Evolutionary conservation across 2,888 invertebrate genomes (phyloP).

Genomic region (Cheilosia variabilis): DNA sequence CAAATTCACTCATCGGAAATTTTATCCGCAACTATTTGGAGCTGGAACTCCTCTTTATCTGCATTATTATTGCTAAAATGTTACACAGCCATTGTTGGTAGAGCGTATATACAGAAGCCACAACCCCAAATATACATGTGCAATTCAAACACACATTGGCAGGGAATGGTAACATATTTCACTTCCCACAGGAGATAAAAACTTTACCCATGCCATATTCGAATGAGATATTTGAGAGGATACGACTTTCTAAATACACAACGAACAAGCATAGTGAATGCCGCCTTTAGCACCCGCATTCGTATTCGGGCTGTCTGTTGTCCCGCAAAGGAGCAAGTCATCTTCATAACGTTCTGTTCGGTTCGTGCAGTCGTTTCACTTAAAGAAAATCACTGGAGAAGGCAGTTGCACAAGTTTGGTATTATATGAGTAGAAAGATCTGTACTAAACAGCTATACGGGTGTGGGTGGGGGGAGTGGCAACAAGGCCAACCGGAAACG

Average conservation of each 20-base stretch:
- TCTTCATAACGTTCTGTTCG: conserved; percentile 61
- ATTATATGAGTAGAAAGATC: background rate
- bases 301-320: conserved; percentile 24
- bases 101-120: background rate
- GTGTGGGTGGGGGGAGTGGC: background rate
- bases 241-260: conserved; percentile 67
- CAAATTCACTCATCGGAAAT: conserved; percentile 70
- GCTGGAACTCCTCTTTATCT: conserved; percentile 55
- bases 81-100: conserved; percentile 12
- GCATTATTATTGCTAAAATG: conserved; percentile 63
- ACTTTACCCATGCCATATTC: conserved; percentile 46
- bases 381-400: conserved; percentile 49
- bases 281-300: conserved; percentile 46
- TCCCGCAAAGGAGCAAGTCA: conserved; percentile 65
- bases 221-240: conserved; percentile 59
- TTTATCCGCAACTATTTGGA: conserved; percentile 66
- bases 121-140: conserved; percentile 23
- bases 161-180: conserved; percentile 68
- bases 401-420: conserved; percentile 16
- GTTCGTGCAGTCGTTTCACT: conserved; percentile 40
- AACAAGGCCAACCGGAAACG: conserved; percentile 66
- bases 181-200: conserved; percentile 65
- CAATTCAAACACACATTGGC: conserved; percentile 53
- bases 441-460: conserved; percentile 1
- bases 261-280: conserved; percentile 19